Conservation (phyloP, 2,888 invertebrate genomes). For the Conistra vaccinii region DNA sequence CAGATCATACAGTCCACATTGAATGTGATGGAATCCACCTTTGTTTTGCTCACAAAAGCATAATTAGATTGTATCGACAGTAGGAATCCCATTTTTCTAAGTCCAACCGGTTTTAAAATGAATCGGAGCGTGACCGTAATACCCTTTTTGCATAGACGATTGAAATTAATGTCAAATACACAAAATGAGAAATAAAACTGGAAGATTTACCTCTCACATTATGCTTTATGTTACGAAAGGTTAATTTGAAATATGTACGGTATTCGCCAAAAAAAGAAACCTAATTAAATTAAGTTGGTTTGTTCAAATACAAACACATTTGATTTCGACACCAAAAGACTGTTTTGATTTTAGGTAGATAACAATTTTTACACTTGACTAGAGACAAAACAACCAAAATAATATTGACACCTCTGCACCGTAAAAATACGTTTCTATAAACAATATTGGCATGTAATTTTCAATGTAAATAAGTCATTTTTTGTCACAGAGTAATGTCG, state of each 20-base stretch:
- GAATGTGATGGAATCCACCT: slow-evolving; percentile 75
- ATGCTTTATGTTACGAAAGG: slow-evolving; percentile 15
- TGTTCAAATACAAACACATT: not conserved
- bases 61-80: slow-evolving; percentile 75
- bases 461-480: slow-evolving; percentile 8
- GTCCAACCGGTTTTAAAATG: slow-evolving; percentile 60
- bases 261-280: not conserved
- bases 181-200: slow-evolving; percentile 16
- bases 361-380: not conserved
- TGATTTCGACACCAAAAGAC: not conserved
- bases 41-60: slow-evolving; percentile 82
- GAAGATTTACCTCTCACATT: not conserved
- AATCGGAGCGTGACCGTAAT: slow-evolving; percentile 69
- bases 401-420: not conserved
- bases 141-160: slow-evolving; percentile 48
- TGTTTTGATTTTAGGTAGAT: not conserved
- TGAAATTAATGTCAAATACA: slow-evolving; percentile 43
- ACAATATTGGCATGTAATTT: not conserved
- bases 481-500: slow-evolving; percentile 47
- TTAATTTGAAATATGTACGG: not conserved
- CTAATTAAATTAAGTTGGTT: slow-evolving; percentile 4
- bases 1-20: slow-evolving; percentile 22
- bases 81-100: slow-evolving; percentile 79
- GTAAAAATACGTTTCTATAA: not conserved
- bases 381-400: not conserved